Conservation (phyloP, 2,888 invertebrate species). For the Lagria hirta region DNA sequence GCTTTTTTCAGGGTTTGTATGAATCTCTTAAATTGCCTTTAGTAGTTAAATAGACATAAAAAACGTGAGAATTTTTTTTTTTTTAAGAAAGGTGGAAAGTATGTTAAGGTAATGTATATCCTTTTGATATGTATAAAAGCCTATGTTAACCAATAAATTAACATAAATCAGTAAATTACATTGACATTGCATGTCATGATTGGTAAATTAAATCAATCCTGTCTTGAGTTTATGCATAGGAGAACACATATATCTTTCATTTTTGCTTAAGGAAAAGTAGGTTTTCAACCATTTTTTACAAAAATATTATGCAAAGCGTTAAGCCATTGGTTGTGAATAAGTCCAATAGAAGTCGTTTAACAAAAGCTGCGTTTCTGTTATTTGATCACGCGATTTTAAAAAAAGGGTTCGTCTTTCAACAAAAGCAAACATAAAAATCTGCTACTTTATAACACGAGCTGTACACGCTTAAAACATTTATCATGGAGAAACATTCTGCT, state of each 20-base stretch:
- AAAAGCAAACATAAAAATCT: constrained; percentile 42
- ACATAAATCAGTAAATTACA: constrained; percentile 18
- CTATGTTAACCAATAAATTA: constrained; percentile 37
- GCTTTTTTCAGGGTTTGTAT: constrained; percentile 39
- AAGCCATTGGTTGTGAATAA: constrained; percentile 32
- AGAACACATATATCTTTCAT: constrained; percentile 1
- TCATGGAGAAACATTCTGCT: constrained; percentile 35
- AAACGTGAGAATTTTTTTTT: constrained; percentile 44
- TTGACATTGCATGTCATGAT: constrained; percentile 28
- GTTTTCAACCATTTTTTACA: constrained; percentile 31
- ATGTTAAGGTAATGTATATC: too few species aligned
- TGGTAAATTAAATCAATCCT: constrained; percentile 31
- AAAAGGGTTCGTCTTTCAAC: constrained; percentile 32
- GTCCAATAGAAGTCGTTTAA: constrained; percentile 36
- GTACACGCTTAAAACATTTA: constrained; percentile 47
- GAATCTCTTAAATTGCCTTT: constrained; percentile 44
- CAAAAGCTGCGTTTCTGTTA: constrained; percentile 36
- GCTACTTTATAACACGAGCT: constrained; percentile 46
- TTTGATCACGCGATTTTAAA: constrained; percentile 46
- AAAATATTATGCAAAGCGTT: constrained; percentile 39
- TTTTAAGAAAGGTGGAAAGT: too few species aligned
- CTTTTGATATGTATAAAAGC: constrained; percentile 33
- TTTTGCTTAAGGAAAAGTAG: constrained; percentile 6
- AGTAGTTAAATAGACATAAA: constrained; percentile 17
- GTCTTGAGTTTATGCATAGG: constrained; percentile 18